These are phyloP conservation scores for Oncorhynchus nerka DNA, from an alignment of 2,113 vertebrate species.

Conservation along the genomic window DNA sequence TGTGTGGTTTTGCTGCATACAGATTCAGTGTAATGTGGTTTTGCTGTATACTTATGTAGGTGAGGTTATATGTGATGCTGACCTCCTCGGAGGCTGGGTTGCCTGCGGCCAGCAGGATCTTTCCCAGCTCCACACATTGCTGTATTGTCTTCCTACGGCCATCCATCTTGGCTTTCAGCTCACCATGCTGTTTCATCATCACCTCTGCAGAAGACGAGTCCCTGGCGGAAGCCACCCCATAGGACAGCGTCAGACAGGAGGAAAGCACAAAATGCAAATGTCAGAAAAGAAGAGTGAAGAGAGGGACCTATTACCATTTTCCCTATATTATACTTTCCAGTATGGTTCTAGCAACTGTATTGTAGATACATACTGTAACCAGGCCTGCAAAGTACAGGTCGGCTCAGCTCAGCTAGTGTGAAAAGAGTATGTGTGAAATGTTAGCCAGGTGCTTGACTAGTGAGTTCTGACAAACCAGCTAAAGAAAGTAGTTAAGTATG, in stretches of 20 bases:
- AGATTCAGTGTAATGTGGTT: not conserved
- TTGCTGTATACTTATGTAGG: not conserved
- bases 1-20: too few species aligned
- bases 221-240: conserved; percentile 56
- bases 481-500: too few species aligned
- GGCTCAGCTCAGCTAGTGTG: too few species aligned
- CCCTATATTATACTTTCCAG: too few species aligned
- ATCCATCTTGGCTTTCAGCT: conserved; percentile 88
- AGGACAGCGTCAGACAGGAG: not conserved
- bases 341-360: too few species aligned
- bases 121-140: conserved; percentile 83
- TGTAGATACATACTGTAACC: too few species aligned
- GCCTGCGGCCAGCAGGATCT: conserved; percentile 80
- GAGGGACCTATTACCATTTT: too few species aligned
- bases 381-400: too few species aligned
- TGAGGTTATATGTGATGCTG: conserved; percentile 6
- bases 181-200: conserved; percentile 88
- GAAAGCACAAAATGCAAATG: not conserved
- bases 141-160: conserved; percentile 85
- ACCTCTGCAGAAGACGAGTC: conserved; percentile 82
- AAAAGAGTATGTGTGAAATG: too few species aligned
- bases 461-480: too few species aligned
- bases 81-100: conserved; percentile 92
- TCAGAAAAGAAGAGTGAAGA: not conserved
- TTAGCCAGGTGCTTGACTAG: too few species aligned